phyloP scores from a whole-genome alignment of 1,140 invertebrate genomes.

The Forficula auricularia region DNA sequence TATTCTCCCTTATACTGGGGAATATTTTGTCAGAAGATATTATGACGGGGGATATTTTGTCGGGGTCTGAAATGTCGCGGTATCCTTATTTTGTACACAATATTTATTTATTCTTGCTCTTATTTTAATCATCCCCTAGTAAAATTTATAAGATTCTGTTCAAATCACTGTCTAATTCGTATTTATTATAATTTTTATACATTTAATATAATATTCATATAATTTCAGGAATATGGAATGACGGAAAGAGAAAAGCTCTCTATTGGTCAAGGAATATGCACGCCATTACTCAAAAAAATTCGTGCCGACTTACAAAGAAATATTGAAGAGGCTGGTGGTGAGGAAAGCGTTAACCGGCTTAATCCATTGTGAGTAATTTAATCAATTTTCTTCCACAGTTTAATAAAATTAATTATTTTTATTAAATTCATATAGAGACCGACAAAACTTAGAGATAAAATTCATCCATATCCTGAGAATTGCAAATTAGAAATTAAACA shows the following conservation, averaged over 20 bases:
- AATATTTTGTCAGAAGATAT: too few species aligned
- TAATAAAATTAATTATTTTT: too few species aligned
- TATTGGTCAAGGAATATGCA: slow-evolving; percentile 47
- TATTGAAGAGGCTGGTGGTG: slow-evolving; percentile 22
- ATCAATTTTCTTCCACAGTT: background rate
- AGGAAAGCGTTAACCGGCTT: slow-evolving; percentile 38
- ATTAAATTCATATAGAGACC: too few species aligned
- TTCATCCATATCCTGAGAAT: too few species aligned
- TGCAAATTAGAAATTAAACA: too few species aligned
- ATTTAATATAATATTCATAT: background rate
- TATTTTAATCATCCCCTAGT: background rate
- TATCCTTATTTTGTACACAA: background rate
- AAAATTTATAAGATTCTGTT: background rate
- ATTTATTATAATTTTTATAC: background rate
- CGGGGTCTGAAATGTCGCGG: background rate
- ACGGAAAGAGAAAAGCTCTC: slow-evolving; percentile 43
- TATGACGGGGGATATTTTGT: too few species aligned
- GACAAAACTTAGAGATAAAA: too few species aligned
- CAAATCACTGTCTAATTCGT: too few species aligned
- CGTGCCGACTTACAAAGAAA: slow-evolving; percentile 41
- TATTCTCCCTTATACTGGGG: too few species aligned
- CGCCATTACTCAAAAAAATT: slow-evolving; percentile 48
- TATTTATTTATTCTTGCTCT: background rate
- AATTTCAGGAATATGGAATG: slow-evolving; percentile 45
- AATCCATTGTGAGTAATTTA: slow-evolving; percentile 33